Evolutionary conservation across 1,140 invertebrate species (phyloP), one percentile per base, ranked within the genome.

Genomic region (Euwallacea similis): DNA sequence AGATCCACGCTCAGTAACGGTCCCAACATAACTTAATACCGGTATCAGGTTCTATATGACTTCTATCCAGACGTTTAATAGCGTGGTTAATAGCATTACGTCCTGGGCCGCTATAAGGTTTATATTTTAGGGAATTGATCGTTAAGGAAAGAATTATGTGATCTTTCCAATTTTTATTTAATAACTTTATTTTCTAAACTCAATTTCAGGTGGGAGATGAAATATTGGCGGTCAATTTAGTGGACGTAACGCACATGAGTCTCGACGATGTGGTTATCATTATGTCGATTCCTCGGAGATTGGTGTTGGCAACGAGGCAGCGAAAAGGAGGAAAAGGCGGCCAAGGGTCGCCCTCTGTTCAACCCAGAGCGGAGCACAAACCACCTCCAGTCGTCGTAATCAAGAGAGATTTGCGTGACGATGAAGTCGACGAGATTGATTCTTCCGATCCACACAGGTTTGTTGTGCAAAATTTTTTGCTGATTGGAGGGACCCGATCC

Each of bases 231-330:
- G 96, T 99, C 44, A 99, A 99, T 84, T 86, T 98, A 78, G 97
- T 99, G 59, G 95, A 98, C 80, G 97, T 99, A 73, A 93, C 94
- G 66, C 90, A 93, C 77, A 99, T 99, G 96, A 96, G 94, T 74
- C 84, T 99, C 73, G 97, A 99, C 82, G 97, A 99, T 82, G 97
- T 99, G 50, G 97, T 99, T 63, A 97, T 99, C 77, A 94, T 99
- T 77, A 98, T 99, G 95, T 98, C 96, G 75, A 99, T 99, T 84
- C 97, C 98, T 0, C 87, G 96, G 77, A 88, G 97, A 75, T 86
- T 99, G 75, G 90, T 99, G 21, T 87, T 99, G 61, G 96, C 94
- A 70, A 97, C 95, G 55, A 88, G 96, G 72, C 92, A 91, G 76
- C 86, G 69, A 89, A 89, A 82, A 85, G 85, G 81, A 77, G 75